Conservation (phyloP, 2,113 vertebrate genomes). For the Lates calcarifer region DNA sequence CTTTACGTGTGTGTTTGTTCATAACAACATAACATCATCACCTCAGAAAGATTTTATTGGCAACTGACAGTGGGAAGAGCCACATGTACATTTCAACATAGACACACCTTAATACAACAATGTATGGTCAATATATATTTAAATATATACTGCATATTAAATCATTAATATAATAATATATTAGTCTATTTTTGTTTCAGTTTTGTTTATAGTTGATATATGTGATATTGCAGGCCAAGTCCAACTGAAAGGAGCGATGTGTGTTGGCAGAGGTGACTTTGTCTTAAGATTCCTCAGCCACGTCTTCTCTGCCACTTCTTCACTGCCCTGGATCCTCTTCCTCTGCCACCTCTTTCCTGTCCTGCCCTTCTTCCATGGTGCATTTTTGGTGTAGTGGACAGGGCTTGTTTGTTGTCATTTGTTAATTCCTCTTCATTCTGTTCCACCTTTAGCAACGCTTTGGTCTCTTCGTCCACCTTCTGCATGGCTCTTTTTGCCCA, state of each 20-base stretch:
- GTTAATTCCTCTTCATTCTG: not conserved
- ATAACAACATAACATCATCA: conserved; percentile 1
- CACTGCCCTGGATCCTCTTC: not conserved
- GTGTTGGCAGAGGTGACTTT: not conserved
- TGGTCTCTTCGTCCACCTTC: conserved; percentile 38
- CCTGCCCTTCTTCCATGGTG: not conserved
- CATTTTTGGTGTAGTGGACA: fast-evolving
- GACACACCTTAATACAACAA: no score
- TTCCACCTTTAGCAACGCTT: not conserved
- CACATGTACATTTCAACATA: no score
- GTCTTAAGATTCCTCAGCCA: not conserved
- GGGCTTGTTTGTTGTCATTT: not conserved
- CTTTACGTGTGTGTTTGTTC: not conserved
- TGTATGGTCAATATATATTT: not conserved
- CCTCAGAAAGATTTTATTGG: conserved; percentile 44
- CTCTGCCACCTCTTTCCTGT: not conserved
- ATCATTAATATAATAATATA: not conserved
- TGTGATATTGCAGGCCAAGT: not conserved
- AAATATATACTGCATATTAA: not conserved
- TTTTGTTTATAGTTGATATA: not conserved
- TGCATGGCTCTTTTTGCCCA: conserved; percentile 44
- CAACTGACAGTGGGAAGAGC: no score
- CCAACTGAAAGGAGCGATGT: not conserved
- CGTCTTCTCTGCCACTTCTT: not conserved
- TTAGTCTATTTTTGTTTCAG: not conserved